Conservation (phyloP, 2,113 vertebrate genomes). For the Platysternon megacephalum region DNA sequence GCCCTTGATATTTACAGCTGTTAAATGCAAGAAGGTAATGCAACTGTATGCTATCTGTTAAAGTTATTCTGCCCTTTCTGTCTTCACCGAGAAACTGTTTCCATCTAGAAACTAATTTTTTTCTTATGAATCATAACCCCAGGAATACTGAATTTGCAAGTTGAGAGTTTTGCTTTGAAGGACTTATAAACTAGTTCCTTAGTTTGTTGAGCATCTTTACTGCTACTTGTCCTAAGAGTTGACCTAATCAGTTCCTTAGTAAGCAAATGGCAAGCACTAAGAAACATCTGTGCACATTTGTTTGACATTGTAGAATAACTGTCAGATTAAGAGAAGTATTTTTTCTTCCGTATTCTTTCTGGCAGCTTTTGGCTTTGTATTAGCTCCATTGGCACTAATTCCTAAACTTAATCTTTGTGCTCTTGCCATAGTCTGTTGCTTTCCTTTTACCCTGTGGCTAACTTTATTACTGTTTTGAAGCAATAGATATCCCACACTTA, state of each 20-base stretch:
- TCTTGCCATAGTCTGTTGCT: constrained; percentile 2
- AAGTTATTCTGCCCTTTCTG: background rate
- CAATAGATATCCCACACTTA: constrained; percentile 35
- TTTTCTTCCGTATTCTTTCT: constrained; percentile 29
- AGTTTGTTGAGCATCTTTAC: background rate
- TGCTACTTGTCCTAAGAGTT: background rate
- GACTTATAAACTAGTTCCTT: constrained; percentile 30
- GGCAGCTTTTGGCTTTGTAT: constrained; percentile 6
- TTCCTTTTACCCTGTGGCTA: constrained; percentile 42
- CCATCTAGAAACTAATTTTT: background rate
- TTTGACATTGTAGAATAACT: constrained; percentile 32
- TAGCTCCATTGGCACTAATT: constrained; percentile 9
- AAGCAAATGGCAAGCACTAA: background rate
- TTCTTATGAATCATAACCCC: background rate
- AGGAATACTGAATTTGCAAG: background rate
- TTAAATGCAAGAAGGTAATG: background rate
- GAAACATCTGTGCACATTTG: constrained; percentile 1
- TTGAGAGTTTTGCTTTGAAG: background rate
- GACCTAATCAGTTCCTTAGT: constrained; percentile 23
- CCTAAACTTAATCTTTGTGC: constrained; percentile 2
- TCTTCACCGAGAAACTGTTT: background rate
- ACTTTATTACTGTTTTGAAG: constrained; percentile 18
- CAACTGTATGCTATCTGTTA: background rate
- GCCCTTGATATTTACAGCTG: background rate
- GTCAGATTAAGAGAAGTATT: background rate